These are phyloP conservation scores for Cerastis rubricosa DNA, from an alignment of 2,888 invertebrate species.

Conservation along the genomic window DNA sequence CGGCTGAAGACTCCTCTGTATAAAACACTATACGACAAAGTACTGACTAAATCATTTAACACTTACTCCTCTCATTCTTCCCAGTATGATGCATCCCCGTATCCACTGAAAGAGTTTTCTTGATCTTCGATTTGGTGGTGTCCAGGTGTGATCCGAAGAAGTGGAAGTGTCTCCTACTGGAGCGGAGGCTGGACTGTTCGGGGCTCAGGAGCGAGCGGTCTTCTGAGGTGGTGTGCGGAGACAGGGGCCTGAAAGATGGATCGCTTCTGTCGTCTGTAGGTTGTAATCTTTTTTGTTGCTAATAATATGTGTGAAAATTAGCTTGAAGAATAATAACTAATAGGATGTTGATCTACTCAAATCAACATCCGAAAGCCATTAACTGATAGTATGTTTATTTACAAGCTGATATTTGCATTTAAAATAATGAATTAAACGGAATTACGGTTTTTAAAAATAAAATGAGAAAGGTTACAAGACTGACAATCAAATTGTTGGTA, in stretches of 20 bases:
- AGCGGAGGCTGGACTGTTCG: constrained; percentile 83
- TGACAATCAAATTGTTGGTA: neutral
- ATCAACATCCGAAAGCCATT: too few species aligned
- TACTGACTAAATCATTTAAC: constrained; percentile 1
- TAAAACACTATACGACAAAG: constrained; percentile 24
- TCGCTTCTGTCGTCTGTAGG: constrained; percentile 46
- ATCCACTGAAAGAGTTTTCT: constrained; percentile 88
- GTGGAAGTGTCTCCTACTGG: constrained; percentile 82
- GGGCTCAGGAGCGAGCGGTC: constrained; percentile 87
- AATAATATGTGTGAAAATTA: neutral
- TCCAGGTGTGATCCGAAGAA: constrained; percentile 88
- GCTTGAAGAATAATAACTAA: neutral
- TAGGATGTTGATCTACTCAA: neutral
- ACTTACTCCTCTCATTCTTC: constrained; percentile 82
- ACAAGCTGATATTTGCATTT: neutral
- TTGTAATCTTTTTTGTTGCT: constrained; percentile 10
- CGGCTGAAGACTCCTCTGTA: neutral
- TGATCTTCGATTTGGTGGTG: constrained; percentile 86
- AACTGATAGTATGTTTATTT: neutral
- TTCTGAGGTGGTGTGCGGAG: constrained; percentile 86
- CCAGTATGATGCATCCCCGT: constrained; percentile 90
- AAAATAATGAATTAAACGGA: neutral
- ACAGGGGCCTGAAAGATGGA: constrained; percentile 79
- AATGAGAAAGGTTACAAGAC: neutral
- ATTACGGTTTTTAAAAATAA: neutral